Percentiles rank a stretch among this genome's conserved stretches.
Conservation (phyloP, 2,888 invertebrate genomes). For the Crocallis elinguaria region DNA sequence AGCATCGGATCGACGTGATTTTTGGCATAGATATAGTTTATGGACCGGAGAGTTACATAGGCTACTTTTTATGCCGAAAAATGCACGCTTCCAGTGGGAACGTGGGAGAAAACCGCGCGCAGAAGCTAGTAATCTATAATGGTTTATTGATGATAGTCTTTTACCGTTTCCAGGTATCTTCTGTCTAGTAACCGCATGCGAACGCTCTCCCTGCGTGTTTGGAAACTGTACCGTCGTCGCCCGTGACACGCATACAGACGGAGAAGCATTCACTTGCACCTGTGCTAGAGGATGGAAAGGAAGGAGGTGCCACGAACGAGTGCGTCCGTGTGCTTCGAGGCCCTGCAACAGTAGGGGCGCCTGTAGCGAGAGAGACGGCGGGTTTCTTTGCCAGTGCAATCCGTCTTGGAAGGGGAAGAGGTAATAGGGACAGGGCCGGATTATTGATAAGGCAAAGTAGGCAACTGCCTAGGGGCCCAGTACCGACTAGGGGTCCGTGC, state of each 20-base stretch:
- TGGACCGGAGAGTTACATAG: no score
- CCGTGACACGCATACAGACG: conserved; percentile 36
- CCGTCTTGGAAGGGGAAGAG: conserved; percentile 89
- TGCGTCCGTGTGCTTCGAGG: conserved; percentile 88
- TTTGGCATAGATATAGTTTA: no score
- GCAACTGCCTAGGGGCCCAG: no score
- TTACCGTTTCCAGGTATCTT: conserved; percentile 85
- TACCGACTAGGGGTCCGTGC: no score
- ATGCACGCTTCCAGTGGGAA: no score
- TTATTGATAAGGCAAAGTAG: no score
- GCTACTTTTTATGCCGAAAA: no score
- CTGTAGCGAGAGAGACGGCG: conserved; percentile 88
- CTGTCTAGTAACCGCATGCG: conserved; percentile 91
- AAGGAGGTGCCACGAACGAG: conserved; percentile 87
- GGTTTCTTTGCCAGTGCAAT: conserved; percentile 89
- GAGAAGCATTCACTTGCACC: conserved; percentile 83
- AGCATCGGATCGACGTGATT: no score
- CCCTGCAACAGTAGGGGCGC: conserved; percentile 91
- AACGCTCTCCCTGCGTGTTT: conserved; percentile 88
- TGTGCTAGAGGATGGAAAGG: conserved; percentile 89
- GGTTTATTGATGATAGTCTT: not conserved
- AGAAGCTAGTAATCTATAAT: no score
- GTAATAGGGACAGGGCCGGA: no score
- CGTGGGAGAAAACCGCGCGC: no score
- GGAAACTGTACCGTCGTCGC: conserved; percentile 86